Base-by-base conservation (phyloP, 1,140 invertebrate species). In the Drosophila kanapiae region DNA sequence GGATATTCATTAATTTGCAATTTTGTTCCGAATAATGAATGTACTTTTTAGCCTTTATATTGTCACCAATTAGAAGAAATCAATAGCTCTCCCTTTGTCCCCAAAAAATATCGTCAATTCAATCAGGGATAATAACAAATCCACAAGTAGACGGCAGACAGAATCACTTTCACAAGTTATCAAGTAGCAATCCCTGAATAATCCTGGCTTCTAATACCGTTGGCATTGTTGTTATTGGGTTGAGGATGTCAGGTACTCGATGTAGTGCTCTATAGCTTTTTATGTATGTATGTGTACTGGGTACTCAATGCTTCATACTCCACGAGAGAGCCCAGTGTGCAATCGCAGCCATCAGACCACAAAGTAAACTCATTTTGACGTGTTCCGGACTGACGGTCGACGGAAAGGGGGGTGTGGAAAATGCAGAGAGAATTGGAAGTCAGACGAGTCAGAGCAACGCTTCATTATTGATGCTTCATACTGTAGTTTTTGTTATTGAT, bases 301-400 rank as follows among this genome's bases (percentile, higher is more conserved):
- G 35, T n/a, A 51, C 40, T 48, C 38, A 11, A 65, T 49, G 43
- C 33, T 59, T 43, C 61, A 31, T 56, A 47, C 51, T 74, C 70
- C 35, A 60, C 56, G 48, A 56, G 62, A 61, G 54, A 23, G 23
- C 23, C 23, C 43, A 57, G 67, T 42, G 29, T 59, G 62, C 75
- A 78, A 78, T 81, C 78, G 69, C 78, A 62, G 63, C 62, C 57
- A 87, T 70, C 76, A 69, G 57, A 76, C 83, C 84, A 70, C 83
- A 86, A 88, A 86, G 83, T 83, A 87, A 87, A 87, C 83, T 87
- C 77, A 83, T 87, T 87, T 87, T 71, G 84, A 88, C 77, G 84
- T 87, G 80, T 87, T 70, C 68, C 62, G 71, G 54, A 78, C 48
- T 27, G 53, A 6, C 5, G 31, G 27, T 8, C 3, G 45, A 5